These are phyloP conservation scores for Steinernema khuongi DNA, from an alignment of 1,140 invertebrate species.

Conservation along the genomic window DNA sequence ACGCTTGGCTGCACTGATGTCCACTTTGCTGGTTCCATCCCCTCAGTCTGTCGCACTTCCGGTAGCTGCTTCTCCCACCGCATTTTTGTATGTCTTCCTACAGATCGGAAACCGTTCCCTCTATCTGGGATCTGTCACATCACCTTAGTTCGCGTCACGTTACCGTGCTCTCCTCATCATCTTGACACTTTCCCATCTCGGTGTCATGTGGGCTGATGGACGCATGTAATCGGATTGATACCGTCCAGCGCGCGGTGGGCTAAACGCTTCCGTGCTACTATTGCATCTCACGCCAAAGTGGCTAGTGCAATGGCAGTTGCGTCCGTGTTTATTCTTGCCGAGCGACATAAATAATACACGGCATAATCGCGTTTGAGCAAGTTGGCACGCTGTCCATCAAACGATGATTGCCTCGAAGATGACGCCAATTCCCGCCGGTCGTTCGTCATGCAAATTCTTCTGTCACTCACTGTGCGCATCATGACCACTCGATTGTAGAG, in stretches of 20 bases:
- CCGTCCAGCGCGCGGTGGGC: neutral
- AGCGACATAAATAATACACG: neutral
- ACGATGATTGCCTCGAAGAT: conserved; percentile 12
- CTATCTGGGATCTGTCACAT: too few relatives aligned
- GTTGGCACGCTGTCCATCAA: neutral
- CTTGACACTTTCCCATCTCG: neutral
- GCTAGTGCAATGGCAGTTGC: neutral
- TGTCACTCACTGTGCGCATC: conserved; percentile 5
- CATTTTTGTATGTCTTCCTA: too few relatives aligned
- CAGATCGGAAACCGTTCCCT: too few relatives aligned
- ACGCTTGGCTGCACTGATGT: neutral
- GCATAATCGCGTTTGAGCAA: neutral
- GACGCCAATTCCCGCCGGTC: conserved; percentile 11
- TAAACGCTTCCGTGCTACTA: neutral
- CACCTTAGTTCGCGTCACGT: too few relatives aligned
- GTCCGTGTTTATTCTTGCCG: conserved; percentile 1
- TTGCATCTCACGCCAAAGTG: neutral
- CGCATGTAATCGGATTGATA: neutral
- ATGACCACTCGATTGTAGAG: too few relatives aligned
- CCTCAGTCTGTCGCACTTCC: too few relatives aligned
- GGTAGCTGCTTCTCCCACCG: too few relatives aligned
- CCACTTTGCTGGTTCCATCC: too few relatives aligned
- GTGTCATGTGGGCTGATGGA: neutral
- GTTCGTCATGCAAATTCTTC: conserved; percentile 8
- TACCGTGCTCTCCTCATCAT: too few relatives aligned